These are phyloP conservation scores for Craseonycteris thonglongyai DNA, from an alignment of 2,113 vertebrate genomes.

Conservation along the genomic window DNA sequence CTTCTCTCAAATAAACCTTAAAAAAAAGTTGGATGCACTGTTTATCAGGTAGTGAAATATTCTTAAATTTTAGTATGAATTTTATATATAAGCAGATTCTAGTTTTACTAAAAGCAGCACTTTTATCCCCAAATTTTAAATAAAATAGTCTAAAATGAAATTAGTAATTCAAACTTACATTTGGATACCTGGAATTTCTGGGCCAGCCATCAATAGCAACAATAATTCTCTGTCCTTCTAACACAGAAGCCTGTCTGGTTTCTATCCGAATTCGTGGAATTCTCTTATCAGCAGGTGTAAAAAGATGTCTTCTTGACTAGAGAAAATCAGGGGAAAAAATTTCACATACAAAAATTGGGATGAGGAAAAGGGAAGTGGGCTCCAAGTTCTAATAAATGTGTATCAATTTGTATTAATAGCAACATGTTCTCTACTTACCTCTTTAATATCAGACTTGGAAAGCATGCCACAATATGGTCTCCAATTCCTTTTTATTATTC, in stretches of 20 bases:
- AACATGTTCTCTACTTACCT: slow-evolving; percentile 78
- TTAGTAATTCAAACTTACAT: slow-evolving; percentile 81
- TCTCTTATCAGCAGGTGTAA: slow-evolving; percentile 94
- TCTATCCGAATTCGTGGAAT: slow-evolving; percentile 96
- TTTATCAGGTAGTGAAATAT: not conserved
- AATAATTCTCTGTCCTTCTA: slow-evolving; percentile 94
- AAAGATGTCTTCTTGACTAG: slow-evolving; percentile 94
- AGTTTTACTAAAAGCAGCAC: not conserved
- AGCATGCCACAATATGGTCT: slow-evolving; percentile 97
- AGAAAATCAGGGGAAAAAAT: not conserved
- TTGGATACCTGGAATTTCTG: slow-evolving; percentile 95
- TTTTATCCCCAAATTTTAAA: not conserved
- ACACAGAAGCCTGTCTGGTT: slow-evolving; percentile 88
- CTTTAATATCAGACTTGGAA: slow-evolving; percentile 91
- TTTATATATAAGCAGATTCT: not conserved
- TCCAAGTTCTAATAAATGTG: not conserved
- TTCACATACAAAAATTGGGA: not conserved
- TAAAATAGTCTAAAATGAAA: not conserved
- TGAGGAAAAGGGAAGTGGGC: not conserved
- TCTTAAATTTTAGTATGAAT: not conserved
- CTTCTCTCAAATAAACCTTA: too few relatives aligned
- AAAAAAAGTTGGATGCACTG: not conserved
- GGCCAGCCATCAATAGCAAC: slow-evolving; percentile 98
- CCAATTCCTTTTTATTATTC: slow-evolving; percentile 97
- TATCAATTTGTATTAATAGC: not conserved